A percentile compares a stretch with the other conserved stretches of the same genome.
Evolutionary conservation across 2,888 invertebrate genomes (phyloP).

Genomic region (Drosophila planitibia): DNA sequence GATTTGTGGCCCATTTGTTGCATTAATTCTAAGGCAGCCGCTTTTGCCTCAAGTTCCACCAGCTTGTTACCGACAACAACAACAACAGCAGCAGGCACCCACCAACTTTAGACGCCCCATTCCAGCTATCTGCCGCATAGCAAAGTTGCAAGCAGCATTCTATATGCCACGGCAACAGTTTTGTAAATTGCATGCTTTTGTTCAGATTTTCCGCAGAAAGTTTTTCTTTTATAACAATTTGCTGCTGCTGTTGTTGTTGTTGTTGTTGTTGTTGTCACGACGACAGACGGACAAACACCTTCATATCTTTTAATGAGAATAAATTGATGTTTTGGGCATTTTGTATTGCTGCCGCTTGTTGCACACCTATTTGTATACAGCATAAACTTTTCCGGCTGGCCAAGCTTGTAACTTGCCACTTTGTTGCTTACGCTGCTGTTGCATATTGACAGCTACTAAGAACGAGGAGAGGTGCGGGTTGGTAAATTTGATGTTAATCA

Average conservation of each 20-base stretch:
- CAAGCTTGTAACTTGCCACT: slow-evolving; percentile 25
- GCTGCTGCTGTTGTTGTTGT: slow-evolving; percentile 11
- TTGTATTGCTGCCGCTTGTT: slow-evolving; percentile 61
- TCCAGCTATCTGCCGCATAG: slow-evolving; percentile 6
- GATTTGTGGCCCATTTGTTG: slow-evolving; percentile 77
- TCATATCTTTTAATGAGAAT: slow-evolving; percentile 80
- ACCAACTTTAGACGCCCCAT: slow-evolving; percentile 8
- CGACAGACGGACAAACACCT: slow-evolving; percentile 69
- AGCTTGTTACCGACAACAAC: slow-evolving; percentile 42
- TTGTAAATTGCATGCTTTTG: slow-evolving; percentile 76
- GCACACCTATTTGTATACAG: slow-evolving; percentile 55
- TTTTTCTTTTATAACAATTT: slow-evolving; percentile 59
- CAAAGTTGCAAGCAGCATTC: slow-evolving; percentile 29
- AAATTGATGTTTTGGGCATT: slow-evolving; percentile 81
- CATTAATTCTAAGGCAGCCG: slow-evolving; percentile 77
- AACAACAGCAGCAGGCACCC: slow-evolving; percentile 34
- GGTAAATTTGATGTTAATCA: slow-evolving; percentile 68
- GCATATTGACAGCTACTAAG: slow-evolving; percentile 64
- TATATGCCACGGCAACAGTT: slow-evolving; percentile 48
- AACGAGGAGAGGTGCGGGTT: slow-evolving; percentile 8
- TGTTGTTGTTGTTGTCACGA: slow-evolving; percentile 39
- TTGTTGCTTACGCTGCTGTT: slow-evolving; percentile 15
- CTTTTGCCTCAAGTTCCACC: slow-evolving; percentile 45
- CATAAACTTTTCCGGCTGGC: slow-evolving; percentile 51
- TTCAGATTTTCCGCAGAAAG: slow-evolving; percentile 74